Conservation (phyloP, 2,888 invertebrate genomes). For the Rhogogaster chlorosoma region DNA sequence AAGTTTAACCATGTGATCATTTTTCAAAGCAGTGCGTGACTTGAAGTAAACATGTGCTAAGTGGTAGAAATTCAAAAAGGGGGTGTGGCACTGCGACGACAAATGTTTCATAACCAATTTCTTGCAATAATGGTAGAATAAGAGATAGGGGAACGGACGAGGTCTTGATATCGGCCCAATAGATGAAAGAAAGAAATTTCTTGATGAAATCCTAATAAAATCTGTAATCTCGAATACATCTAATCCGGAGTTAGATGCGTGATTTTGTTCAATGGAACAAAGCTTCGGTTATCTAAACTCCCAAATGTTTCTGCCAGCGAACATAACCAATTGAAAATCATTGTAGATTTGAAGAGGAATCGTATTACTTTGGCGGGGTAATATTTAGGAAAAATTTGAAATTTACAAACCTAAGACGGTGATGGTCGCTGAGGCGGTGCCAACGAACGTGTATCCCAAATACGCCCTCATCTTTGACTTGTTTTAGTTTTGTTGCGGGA, state of each 20-base stretch:
- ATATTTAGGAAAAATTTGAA: not conserved
- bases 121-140: not conserved
- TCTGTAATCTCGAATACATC: not conserved
- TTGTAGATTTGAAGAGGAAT: not conserved
- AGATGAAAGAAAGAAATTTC: not conserved
- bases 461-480: slow-evolving; percentile 70
- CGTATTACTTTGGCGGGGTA: not conserved
- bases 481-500: slow-evolving; percentile 51
- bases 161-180: not conserved
- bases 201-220: not conserved
- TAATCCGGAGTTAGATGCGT: not conserved
- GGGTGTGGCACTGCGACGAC: slow-evolving; percentile 36
- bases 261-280: not conserved
- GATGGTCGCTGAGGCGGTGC: slow-evolving; percentile 71
- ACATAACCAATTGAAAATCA: not conserved
- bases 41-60: not conserved
- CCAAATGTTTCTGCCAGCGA: not conserved
- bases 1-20: not conserved
- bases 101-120: not conserved
- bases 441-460: slow-evolving; percentile 75
- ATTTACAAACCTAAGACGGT: slow-evolving; percentile 74
- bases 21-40: not conserved
- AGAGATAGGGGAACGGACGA: not conserved
- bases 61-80: slow-evolving; percentile 27
- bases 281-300: not conserved